phyloP scores from a whole-genome alignment of 37 sponge, comb jelly and placozoan species.

The Tethya wilhelma region DNA sequence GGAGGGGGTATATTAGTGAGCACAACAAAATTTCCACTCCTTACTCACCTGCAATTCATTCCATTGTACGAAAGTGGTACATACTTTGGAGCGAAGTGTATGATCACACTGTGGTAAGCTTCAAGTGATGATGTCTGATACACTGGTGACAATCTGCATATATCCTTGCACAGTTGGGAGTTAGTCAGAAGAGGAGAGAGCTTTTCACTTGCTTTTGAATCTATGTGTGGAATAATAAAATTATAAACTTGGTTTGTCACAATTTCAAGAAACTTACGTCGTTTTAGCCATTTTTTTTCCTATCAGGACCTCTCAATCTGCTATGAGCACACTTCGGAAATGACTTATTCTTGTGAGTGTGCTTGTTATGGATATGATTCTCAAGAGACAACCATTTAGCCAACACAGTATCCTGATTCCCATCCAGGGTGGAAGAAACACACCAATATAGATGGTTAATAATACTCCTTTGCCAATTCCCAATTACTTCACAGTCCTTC shows the following conservation, averaged over 20 bases:
- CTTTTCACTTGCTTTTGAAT: slow-evolving; percentile 51
- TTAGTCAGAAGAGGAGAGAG: slow-evolving; percentile 22
- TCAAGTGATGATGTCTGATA: slow-evolving; percentile 61
- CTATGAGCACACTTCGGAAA: slow-evolving; percentile 5
- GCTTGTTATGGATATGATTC: slow-evolving; percentile 54
- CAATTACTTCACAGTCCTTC: slow-evolving; percentile 36
- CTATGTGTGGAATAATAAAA: slow-evolving; percentile 19
- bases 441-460: too few species aligned
- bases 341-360: neutral
- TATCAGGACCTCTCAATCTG: neutral
- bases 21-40: neutral
- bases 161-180: neutral
- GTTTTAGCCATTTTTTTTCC: slow-evolving; percentile 37
- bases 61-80: slow-evolving; percentile 53
- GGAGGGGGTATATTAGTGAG: neutral
- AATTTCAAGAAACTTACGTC: slow-evolving; percentile 33
- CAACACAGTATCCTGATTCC: slow-evolving; percentile 5
- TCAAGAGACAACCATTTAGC: slow-evolving; percentile 61
- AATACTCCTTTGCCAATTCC: slow-evolving; percentile 35
- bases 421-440: slow-evolving; percentile 41
- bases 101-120: slow-evolving; percentile 72
- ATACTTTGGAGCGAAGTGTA: slow-evolving; percentile 69
- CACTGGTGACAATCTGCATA: slow-evolving; percentile 23
- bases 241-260: neutral
- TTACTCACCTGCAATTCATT: slow-evolving; percentile 13